Percentiles rank a stretch among this genome's conserved stretches.
Conservation (phyloP, 2,113 vertebrate genomes). For the Tragelaphus buxtoni region DNA sequence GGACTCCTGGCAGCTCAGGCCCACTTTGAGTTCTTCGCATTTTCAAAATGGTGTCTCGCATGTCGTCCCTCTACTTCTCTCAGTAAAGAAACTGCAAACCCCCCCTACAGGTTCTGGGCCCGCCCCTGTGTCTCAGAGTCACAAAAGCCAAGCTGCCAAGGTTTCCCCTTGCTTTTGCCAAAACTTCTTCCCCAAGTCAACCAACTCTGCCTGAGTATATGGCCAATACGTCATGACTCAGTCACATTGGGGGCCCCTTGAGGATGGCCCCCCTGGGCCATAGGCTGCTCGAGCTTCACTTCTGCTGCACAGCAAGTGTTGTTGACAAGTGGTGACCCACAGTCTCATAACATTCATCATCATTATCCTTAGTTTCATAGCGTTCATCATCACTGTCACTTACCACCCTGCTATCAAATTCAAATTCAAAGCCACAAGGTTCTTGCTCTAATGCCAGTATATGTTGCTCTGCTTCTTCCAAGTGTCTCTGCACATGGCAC, state of each 20-base stretch:
- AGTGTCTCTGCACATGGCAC: background rate
- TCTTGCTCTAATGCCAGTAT: background rate
- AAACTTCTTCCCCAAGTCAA: background rate
- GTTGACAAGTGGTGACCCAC: background rate
- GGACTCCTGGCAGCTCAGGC: background rate
- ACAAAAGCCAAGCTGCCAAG: background rate
- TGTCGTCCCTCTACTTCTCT: background rate
- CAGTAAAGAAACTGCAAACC: background rate
- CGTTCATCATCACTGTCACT: too few relatives aligned
- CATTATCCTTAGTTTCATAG: background rate
- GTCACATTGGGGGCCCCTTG: background rate
- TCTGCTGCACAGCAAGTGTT: background rate
- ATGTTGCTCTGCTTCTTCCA: background rate
- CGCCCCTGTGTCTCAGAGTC: background rate
- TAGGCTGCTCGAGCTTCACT: background rate
- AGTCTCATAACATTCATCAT: background rate
- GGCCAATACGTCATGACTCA: background rate
- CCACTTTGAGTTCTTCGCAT: background rate
- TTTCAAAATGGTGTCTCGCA: background rate
- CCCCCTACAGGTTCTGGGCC: accelerated
- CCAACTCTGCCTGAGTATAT: background rate
- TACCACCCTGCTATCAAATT: background rate
- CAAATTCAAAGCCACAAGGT: background rate
- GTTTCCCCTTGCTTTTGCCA: background rate
- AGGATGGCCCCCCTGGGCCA: background rate